A percentile compares a stretch with the other conserved stretches of the same genome.
phyloP scores from a whole-genome alignment of 2,888 invertebrate species.

The Habroteleia sp. region DNA sequence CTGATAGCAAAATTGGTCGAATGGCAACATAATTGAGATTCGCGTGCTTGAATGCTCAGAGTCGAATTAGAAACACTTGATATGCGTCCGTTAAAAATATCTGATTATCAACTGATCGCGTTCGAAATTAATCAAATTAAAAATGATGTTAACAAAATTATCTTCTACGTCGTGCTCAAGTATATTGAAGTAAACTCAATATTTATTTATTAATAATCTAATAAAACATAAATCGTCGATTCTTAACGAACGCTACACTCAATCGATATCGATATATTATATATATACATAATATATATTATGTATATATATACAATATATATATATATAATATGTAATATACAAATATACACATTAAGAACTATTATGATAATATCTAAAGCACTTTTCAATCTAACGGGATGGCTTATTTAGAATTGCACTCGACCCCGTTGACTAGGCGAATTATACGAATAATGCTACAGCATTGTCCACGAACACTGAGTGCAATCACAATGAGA shows the following conservation, averaged over 20 bases:
- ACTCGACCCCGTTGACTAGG: constrained; percentile 76
- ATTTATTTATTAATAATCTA: too few species aligned
- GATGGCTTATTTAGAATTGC: constrained; percentile 64
- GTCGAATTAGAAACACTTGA: constrained; percentile 19
- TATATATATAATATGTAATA: constrained; percentile 45
- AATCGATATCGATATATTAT: constrained; percentile 17
- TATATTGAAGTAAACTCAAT: too few species aligned
- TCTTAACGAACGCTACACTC: constrained; percentile 33
- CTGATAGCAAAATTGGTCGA: neutral
- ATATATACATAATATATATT: constrained; percentile 22
- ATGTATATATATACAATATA: too few species aligned
- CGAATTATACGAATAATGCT: constrained; percentile 69
- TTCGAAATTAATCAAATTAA: too few species aligned
- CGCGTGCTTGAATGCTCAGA: neutral
- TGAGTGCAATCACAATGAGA: constrained; percentile 51
- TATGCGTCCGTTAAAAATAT: constrained; percentile 11
- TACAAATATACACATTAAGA: constrained; percentile 51
- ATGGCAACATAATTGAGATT: neutral
- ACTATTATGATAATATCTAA: constrained; percentile 55
- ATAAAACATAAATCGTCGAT: constrained; percentile 10
- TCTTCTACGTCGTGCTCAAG: too few species aligned
- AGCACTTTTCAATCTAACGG: constrained; percentile 57
- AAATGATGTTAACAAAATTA: too few species aligned
- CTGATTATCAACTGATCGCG: neutral
- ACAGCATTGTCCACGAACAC: constrained; percentile 62